These are phyloP conservation scores for Encarsia formosa DNA, from an alignment of 2,888 invertebrate genomes.

Conservation along the genomic window DNA sequence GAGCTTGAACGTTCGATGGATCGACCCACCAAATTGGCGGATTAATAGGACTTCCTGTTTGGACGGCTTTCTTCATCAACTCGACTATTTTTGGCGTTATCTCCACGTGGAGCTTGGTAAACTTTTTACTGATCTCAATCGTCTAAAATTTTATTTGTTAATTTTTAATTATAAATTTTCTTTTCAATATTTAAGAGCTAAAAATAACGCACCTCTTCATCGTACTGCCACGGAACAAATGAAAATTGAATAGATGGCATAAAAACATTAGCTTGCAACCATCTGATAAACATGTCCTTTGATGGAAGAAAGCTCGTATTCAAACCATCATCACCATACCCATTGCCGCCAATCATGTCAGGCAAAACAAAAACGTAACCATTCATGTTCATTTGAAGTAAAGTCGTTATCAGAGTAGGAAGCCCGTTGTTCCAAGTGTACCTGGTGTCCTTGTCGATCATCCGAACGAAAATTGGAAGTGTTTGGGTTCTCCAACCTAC, in stretches of 20 bases:
- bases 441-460: conserved; percentile 73
- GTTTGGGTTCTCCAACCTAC: conserved; percentile 66
- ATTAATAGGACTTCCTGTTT: conserved; percentile 68
- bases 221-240: conserved; percentile 75
- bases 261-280: conserved; percentile 74
- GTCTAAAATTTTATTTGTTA: conserved; percentile 51
- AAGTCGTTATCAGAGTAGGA: conserved; percentile 67
- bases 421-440: conserved; percentile 71
- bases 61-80: conserved; percentile 60
- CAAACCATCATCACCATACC: conserved; percentile 56
- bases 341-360: conserved; percentile 75
- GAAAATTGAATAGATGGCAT: conserved; percentile 79
- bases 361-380: conserved; percentile 68
- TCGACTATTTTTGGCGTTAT: conserved; percentile 61
- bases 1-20: conserved; percentile 62
- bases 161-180: not conserved
- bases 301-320: conserved; percentile 44
- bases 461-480: conserved; percentile 67
- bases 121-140: conserved; percentile 60
- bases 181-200: not conserved
- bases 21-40: conserved; percentile 83
- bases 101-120: conserved; percentile 62
- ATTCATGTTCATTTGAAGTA: conserved; percentile 58
- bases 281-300: conserved; percentile 69
- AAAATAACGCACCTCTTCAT: conserved; percentile 47